phyloP scores from a whole-genome alignment of 2,888 invertebrate genomes.

The Ligdia adustata region DNA sequence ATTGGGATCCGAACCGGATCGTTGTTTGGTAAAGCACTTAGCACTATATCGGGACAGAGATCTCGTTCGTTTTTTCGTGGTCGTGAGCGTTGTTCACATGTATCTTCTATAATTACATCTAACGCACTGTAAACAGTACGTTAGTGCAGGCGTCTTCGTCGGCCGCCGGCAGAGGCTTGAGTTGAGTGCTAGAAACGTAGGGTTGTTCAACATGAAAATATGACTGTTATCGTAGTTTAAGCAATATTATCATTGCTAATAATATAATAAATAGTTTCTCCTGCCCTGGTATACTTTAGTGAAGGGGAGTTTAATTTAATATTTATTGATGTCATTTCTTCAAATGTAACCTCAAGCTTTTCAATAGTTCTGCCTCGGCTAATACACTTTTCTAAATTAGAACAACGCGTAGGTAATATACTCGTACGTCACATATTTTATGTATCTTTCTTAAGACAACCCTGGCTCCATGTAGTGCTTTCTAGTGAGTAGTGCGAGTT shows the following conservation, averaged over 20 bases:
- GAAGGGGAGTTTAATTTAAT: too few relatives aligned
- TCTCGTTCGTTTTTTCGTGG: conserved; percentile 47
- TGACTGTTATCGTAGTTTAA: too few relatives aligned
- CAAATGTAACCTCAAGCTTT: too few relatives aligned
- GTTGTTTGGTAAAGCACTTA: conserved; percentile 38
- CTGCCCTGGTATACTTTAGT: too few relatives aligned
- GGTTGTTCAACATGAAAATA: too few relatives aligned
- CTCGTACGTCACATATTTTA: too few relatives aligned
- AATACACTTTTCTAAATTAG: too few relatives aligned
- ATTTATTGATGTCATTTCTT: too few relatives aligned
- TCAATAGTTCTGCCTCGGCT: too few relatives aligned
- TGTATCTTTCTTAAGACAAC: conserved; percentile 3
- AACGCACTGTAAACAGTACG: conserved; percentile 69
- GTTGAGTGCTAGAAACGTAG: not conserved
- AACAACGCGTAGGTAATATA: too few relatives aligned
- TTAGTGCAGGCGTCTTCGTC: conserved; percentile 42
- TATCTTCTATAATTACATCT: conserved; percentile 66
- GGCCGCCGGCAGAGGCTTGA: conserved; percentile 21
- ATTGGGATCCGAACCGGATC: conserved; percentile 31
- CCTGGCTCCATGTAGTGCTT: conserved; percentile 1
- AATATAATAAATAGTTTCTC: too few relatives aligned
- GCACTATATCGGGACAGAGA: conserved; percentile 46
- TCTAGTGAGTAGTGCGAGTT: conserved; percentile 32
- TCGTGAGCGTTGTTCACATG: conserved; percentile 57
- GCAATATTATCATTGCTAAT: too few relatives aligned